A percentile compares a stretch with the other conserved stretches of the same genome.
Conservation (phyloP, 2,888 invertebrate genomes). For the Orgyia antiqua region DNA sequence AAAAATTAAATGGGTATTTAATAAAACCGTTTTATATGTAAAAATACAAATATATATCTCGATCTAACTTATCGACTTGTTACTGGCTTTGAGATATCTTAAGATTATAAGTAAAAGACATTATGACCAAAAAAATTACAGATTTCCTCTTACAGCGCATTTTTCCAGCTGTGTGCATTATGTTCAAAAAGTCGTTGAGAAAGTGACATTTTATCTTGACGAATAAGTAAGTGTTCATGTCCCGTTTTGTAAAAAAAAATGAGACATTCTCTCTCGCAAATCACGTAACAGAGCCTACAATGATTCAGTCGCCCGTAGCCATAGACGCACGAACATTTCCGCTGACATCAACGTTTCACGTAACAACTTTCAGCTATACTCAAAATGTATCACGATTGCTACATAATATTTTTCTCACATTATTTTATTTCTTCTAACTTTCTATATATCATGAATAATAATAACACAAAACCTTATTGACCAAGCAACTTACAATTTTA, state of each 20-base stretch:
- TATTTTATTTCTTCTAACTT: slow-evolving; percentile 7
- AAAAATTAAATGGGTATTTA: too few relatives aligned
- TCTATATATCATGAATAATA: too few relatives aligned
- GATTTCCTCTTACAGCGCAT: too few relatives aligned
- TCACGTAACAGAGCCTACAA: slow-evolving; percentile 34
- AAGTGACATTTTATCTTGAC: slow-evolving; percentile 37
- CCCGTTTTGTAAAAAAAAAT: slow-evolving; percentile 29
- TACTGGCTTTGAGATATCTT: too few relatives aligned
- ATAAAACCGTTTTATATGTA: too few relatives aligned
- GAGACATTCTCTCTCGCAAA: slow-evolving; percentile 33
- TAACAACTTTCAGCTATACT: slow-evolving; percentile 34
- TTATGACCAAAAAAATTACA: too few relatives aligned
- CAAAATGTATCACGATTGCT: slow-evolving; percentile 29
- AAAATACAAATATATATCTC: too few relatives aligned
- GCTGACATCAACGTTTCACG: slow-evolving; percentile 30
- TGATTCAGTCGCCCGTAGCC: slow-evolving; percentile 42
- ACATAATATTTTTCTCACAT: slow-evolving; percentile 13
- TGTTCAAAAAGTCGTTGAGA: slow-evolving; percentile 29
- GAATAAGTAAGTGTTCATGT: slow-evolving; percentile 32
- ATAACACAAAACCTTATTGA: too few relatives aligned
- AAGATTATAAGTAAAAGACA: too few relatives aligned
- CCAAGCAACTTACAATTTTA: too few relatives aligned
- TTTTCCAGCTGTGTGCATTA: too few relatives aligned
- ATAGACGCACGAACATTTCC: slow-evolving; percentile 37
- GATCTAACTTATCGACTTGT: too few relatives aligned